Evolutionary conservation across 2,113 vertebrate genomes (phyloP), one percentile per base, ranked within the genome.

Genomic region (Corvus cornix): DNA sequence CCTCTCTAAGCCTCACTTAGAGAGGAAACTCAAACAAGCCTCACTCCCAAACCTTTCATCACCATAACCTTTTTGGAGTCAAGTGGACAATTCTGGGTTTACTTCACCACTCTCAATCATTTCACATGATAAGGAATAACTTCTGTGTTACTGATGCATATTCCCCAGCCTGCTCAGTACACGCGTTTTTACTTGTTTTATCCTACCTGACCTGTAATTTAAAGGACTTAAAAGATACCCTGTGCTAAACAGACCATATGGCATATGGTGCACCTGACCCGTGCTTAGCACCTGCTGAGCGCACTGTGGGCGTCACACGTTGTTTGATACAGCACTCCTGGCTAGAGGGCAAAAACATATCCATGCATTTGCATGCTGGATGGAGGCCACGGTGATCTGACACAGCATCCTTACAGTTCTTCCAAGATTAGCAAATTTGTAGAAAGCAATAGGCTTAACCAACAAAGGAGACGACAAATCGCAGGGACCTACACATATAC

Each of bases 251-350:
- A 87, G 95, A 93, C 96, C 99, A 99, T 98, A 98, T 98, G 99
- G 98, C 68, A 76, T 96, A 96, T 92, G 80, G 43, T 76, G 98
- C 98, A 99, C 98, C 98, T 99, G 98, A 98, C 97, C 88, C 9
- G 16, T 51, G 96, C 72, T 93, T 95, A 96, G 97, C 99, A 99
- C 98, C 99, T 99, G 99, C 98, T 97, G 95, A 98, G 98, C 33
- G 1, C 82, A 17, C 93, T 37, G 67, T 41, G 89, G 89, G 84
- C 58, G 52, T 70, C 96, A 84, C 95, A 81, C 79, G 74, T 70
- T 33, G 91, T 60, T 68, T 46, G 79, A 75, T 87, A 39, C 8
- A 66, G 69, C 58, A 18, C 89, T 93, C 69, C 79, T 76, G 96
- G 93, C 97, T 96, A 89, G 77, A 44, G 95, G 97, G 97, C 97